Percentiles rank a stretch among this genome's conserved stretches.
These are phyloP conservation scores for Prosapia bicincta DNA, from an alignment of 2,888 invertebrate genomes.

Conservation along the genomic window DNA sequence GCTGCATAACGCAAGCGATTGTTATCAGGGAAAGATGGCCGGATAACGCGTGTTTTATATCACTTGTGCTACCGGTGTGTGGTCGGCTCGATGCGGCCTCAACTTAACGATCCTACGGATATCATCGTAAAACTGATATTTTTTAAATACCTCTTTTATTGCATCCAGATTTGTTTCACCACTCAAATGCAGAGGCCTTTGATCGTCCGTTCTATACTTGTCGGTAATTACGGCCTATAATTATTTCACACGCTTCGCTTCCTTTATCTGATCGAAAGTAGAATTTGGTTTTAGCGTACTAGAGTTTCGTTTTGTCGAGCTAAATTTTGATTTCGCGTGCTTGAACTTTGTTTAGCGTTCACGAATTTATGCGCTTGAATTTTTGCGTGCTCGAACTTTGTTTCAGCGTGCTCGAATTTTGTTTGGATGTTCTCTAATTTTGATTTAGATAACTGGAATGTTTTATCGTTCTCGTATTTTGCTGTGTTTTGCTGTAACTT, in stretches of 20 bases:
- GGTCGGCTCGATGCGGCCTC: not conserved
- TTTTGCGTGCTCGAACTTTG: no score
- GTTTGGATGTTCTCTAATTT: no score
- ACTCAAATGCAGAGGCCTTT: not conserved
- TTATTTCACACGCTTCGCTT: not conserved
- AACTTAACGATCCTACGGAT: not conserved
- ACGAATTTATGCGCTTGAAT: no score
- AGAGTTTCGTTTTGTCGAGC: no score
- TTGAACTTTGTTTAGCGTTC: no score
- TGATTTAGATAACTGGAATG: no score
- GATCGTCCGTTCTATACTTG: not conserved
- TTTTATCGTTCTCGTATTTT: no score
- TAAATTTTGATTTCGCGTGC: no score
- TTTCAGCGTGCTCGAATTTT: no score
- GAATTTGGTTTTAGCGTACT: no score
- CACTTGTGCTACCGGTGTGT: not conserved
- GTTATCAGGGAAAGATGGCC: not conserved
- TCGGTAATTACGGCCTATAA: not conserved
- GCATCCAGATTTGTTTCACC: not conserved
- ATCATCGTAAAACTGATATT: not conserved
- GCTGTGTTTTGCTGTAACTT: no score
- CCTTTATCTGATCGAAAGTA: no score
- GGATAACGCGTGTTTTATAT: not conserved
- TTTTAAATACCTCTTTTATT: conserved; percentile 2
- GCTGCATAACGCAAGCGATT: not conserved